These are phyloP conservation scores for Podiceps cristatus DNA, from an alignment of 2,113 vertebrate species.

Conservation along the genomic window DNA sequence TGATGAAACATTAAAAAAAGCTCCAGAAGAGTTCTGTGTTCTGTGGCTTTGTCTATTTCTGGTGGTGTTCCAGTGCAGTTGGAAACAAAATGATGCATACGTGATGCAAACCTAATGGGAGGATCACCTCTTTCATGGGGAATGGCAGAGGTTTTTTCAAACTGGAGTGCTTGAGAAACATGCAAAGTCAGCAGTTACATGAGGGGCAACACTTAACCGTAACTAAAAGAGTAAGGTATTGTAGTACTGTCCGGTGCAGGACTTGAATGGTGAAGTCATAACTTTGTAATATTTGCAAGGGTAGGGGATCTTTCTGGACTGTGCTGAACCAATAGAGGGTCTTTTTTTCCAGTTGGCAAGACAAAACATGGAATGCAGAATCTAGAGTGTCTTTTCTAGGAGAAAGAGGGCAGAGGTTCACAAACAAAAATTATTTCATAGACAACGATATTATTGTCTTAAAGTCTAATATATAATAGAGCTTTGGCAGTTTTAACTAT, in stretches of 20 bases:
- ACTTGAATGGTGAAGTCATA: background rate
- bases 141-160: background rate
- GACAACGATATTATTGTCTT: background rate
- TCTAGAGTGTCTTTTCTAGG: background rate
- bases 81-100: background rate
- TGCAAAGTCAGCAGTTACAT: background rate
- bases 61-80: constrained; percentile 9
- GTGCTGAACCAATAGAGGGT: background rate
- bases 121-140: background rate
- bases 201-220: background rate
- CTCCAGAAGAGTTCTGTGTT: constrained; percentile 12
- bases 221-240: background rate
- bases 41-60: constrained; percentile 5
- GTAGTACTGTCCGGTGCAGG: background rate
- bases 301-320: background rate
- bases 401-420: background rate
- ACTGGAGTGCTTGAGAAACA: background rate
- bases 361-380: background rate
- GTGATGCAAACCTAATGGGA: background rate
- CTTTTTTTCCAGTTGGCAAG: background rate
- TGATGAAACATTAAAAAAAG: background rate
- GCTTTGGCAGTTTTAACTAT: background rate
- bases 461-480: background rate
- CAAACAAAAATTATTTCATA: rapidly evolving
- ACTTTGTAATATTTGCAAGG: rapidly evolving